phyloP scores from a whole-genome alignment of 2,888 invertebrate genomes.

The Orthosia cruda region DNA sequence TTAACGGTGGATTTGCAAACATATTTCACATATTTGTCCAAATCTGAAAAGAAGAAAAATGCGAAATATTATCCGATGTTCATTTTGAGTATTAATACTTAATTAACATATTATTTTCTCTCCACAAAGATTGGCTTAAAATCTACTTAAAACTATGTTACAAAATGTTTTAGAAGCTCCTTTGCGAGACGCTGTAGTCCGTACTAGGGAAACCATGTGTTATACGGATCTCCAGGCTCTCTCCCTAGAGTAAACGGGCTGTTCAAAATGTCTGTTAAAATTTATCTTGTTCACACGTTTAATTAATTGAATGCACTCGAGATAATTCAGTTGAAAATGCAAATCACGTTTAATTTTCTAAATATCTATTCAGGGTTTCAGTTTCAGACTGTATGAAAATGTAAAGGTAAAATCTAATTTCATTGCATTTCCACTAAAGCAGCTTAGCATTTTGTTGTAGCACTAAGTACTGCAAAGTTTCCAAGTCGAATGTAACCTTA shows the following conservation, averaged over 20 bases:
- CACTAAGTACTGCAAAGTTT: background rate
- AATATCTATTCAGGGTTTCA: constrained; percentile 1
- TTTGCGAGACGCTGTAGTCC: no score
- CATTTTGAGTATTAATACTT: background rate
- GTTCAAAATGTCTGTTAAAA: background rate
- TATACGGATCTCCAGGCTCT: no score
- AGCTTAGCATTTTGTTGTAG: background rate
- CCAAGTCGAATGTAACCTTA: no score
- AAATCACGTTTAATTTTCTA: constrained; percentile 8
- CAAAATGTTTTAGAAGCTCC: no score
- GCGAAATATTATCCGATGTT: background rate
- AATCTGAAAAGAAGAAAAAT: background rate
- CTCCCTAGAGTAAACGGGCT: background rate
- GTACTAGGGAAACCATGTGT: no score
- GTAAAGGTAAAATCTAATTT: background rate
- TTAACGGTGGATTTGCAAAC: constrained; percentile 25
- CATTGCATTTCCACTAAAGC: background rate
- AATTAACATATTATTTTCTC: no score
- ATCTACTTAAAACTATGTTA: no score
- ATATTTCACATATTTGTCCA: background rate
- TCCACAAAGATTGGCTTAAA: no score
- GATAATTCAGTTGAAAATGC: constrained; percentile 1
- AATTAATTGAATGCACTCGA: background rate
- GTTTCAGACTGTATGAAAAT: constrained; percentile 6
- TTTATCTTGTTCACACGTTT: background rate